Evolutionary conservation across 1,140 invertebrate genomes (phyloP), one percentile per base, ranked within the genome.

Genomic region (Thalassaphorura encarpata): DNA sequence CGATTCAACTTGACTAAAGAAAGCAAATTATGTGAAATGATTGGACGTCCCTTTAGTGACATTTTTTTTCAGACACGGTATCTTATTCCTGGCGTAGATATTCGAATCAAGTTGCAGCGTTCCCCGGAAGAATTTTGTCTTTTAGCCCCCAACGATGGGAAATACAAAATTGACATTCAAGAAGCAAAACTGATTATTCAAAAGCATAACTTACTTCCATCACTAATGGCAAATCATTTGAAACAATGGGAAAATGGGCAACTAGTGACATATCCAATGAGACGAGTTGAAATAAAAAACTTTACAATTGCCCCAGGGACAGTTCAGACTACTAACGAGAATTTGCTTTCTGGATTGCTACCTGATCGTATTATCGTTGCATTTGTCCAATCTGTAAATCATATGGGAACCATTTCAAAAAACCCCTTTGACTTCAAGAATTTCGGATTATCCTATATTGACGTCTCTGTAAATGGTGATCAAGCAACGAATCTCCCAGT

Each of bases 1-100:
- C 57, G 68, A 49, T 48, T 63, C 46, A 19, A 67, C 49, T 4
- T 43, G 8, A 50, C 65, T 8, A 51, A 62, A 58, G 57, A 56
- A 57, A 39, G 54, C 51, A 60, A 56, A 42, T 19, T 51, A 3
- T 52, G 66, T 58, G 66, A 69, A 53, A 24, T 69, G 15, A 48
- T 60, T n/a, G 66, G 67, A 18, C 40, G 55, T 15, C 50, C 52
- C 2, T 39, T 56, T 28, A 15, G 28, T 47, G 61, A 61, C 36
- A 41, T 68, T 18, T 55, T 55, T 46, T 24, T 36, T 28, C 61
- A 66, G 45, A 40, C 19, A 1, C 56, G 43, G 49, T 63, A 42
- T 33, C 8, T 61, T 2, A 49, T 58, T 2, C 61, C 56, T 33
- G 66, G 61, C 11, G n/a, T 62, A 28, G 50, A 62, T 28, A 15